phyloP scores from a whole-genome alignment of 2,888 invertebrate genomes.

The Drosophila prolongata region DNA sequence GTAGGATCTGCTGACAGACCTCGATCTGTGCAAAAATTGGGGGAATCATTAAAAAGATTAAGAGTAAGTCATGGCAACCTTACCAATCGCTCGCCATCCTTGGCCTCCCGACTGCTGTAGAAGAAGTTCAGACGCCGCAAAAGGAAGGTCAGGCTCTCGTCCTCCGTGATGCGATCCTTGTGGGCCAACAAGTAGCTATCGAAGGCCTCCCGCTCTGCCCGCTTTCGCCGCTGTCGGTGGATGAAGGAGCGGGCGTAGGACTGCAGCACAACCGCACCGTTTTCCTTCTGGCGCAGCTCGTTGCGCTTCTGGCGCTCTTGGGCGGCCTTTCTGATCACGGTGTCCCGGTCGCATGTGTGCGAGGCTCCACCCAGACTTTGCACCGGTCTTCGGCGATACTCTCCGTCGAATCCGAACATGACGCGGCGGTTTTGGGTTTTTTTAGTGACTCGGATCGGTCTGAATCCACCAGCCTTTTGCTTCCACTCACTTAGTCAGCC shows the following conservation, averaged over 20 bases:
- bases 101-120: constrained; percentile 86
- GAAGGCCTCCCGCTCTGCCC: constrained; percentile 88
- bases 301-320: constrained; percentile 94
- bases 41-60: not conserved
- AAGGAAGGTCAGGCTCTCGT: constrained; percentile 85
- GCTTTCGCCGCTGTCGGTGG: constrained; percentile 88
- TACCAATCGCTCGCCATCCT: constrained; percentile 89
- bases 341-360: constrained; percentile 88
- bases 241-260: constrained; percentile 92
- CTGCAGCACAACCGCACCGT: constrained; percentile 93
- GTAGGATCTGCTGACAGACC: constrained; percentile 83
- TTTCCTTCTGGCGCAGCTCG: constrained; percentile 90
- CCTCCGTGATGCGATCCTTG: constrained; percentile 84
- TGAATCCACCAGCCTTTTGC: constrained; percentile 20
- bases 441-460: constrained; percentile 10
- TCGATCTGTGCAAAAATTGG: constrained; percentile 75
- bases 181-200: constrained; percentile 86
- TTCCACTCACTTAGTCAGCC: constrained; percentile 21
- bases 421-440: constrained; percentile 45
- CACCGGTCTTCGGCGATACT: constrained; percentile 93
- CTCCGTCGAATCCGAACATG: constrained; percentile 94
- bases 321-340: constrained; percentile 90
- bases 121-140: constrained; percentile 91
- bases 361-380: constrained; percentile 96
- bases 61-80: not conserved